A percentile compares a stretch with the other conserved stretches of the same genome.
phyloP scores from a whole-genome alignment of 2,113 vertebrate genomes.

The Rhegmatorhina hoffmannsi region DNA sequence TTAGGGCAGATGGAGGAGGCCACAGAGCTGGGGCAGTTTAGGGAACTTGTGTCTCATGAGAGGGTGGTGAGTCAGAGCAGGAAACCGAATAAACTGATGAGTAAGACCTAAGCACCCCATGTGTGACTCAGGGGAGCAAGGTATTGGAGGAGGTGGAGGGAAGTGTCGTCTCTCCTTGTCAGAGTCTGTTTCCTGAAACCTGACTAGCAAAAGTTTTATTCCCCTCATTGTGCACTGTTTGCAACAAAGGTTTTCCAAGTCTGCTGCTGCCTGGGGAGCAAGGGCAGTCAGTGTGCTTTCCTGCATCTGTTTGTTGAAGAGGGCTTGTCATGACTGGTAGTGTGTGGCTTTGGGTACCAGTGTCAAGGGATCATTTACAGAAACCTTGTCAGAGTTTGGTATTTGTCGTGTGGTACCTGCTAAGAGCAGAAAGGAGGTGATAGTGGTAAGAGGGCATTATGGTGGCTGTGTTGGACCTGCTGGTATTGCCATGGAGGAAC shows the following conservation, averaged over 20 bases:
- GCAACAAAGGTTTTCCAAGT: neutral
- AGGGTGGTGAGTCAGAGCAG: neutral
- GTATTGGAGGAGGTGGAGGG: neutral
- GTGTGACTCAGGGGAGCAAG: neutral
- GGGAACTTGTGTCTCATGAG: fast-evolving
- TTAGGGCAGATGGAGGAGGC: fast-evolving
- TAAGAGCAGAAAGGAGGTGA: neutral
- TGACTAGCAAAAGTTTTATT: neutral
- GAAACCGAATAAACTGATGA: neutral
- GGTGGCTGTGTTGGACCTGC: neutral
- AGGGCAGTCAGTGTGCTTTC: neutral
- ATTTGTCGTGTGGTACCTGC: neutral
- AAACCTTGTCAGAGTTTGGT: neutral
- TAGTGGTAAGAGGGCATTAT: neutral
- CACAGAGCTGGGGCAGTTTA: neutral
- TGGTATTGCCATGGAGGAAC: neutral
- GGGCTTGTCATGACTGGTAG: neutral
- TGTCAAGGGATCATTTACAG: neutral
- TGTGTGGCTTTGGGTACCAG: neutral
- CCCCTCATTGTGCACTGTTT: neutral
- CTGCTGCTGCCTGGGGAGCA: neutral
- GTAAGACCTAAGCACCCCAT: fast-evolving
- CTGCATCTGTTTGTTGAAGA: neutral
- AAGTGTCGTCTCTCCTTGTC: neutral
- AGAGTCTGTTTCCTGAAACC: neutral